phyloP scores from a whole-genome alignment of 2,888 invertebrate species.

The Lithophane ornitopus region DNA sequence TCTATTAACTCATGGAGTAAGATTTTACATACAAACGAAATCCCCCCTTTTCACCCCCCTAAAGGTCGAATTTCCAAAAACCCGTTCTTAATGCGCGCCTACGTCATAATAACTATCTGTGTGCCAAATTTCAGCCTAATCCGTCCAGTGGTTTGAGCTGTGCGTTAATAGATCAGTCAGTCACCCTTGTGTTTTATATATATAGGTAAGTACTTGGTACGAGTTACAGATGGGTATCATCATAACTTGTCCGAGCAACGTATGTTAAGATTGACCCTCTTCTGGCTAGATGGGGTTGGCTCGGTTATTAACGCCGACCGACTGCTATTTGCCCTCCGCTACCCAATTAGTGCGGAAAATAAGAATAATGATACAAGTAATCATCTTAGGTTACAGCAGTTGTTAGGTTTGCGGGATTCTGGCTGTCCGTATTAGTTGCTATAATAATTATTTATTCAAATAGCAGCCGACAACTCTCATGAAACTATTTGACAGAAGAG shows the following conservation, averaged over 20 bases:
- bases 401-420: not conserved
- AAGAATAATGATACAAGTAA: slow-evolving; percentile 36
- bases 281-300: slow-evolving; percentile 19
- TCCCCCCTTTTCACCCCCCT: no score
- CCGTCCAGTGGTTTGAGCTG: no score
- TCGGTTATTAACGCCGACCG: slow-evolving; percentile 20
- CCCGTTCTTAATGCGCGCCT: no score
- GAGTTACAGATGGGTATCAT: not conserved
- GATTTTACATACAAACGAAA: no score
- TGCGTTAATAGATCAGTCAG: no score
- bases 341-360: slow-evolving; percentile 34
- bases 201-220: no score
- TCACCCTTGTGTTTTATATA: no score
- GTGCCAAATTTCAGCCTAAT: no score
- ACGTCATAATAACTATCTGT: no score
- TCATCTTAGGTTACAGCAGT: slow-evolving; percentile 34
- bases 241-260: not conserved
- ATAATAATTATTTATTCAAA: not conserved
- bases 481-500: not conserved
- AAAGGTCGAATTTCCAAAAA: no score
- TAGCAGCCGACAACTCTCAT: not conserved
- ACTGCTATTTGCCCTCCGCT: slow-evolving; percentile 23
- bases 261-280: slow-evolving; percentile 6
- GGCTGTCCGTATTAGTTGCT: slow-evolving; percentile 6
- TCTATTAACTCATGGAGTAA: no score